These are phyloP conservation scores for Cyclopterus lumpus DNA, from an alignment of 2,797 vertebrate genomes.

Conservation along the genomic window DNA sequence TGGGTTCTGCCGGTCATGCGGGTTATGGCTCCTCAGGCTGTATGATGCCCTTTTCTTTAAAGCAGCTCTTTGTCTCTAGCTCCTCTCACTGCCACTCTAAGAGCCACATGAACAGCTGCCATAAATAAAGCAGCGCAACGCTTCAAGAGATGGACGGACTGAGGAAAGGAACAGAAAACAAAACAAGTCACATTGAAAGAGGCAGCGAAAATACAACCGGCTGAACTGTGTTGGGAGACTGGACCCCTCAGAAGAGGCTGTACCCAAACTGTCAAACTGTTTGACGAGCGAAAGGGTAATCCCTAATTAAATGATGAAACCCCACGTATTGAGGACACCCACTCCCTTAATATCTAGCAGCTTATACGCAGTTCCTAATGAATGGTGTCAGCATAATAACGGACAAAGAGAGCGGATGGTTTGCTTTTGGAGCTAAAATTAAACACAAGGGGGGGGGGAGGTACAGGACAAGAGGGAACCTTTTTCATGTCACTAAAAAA, in stretches of 20 bases:
- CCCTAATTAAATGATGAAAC: slow-evolving; percentile 70
- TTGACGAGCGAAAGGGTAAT: slow-evolving; percentile 77
- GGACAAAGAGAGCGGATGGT: slow-evolving; percentile 35
- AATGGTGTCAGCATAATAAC: slow-evolving; percentile 38
- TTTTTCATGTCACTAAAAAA: slow-evolving; percentile 4
- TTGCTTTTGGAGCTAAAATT: slow-evolving; percentile 14
- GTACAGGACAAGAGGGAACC: slow-evolving; percentile 24
- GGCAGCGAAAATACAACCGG: neutral
- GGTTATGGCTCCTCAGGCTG: slow-evolving; percentile 61
- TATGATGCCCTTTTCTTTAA: slow-evolving; percentile 59
- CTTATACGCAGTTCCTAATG: slow-evolving; percentile 50
- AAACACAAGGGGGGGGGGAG: neutral
- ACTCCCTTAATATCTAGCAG: slow-evolving; percentile 49
- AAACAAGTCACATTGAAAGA: slow-evolving; percentile 6
- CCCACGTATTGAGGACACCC: slow-evolving; percentile 63
- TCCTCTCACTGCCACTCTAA: slow-evolving; percentile 35
- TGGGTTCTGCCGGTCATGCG: slow-evolving; percentile 54
- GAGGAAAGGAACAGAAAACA: slow-evolving; percentile 25
- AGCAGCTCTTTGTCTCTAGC: slow-evolving; percentile 65
- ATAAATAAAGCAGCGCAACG: slow-evolving; percentile 52
- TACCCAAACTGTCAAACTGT: slow-evolving; percentile 76
- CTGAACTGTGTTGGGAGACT: slow-evolving; percentile 46
- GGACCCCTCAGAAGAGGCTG: slow-evolving; percentile 57
- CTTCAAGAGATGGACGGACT: slow-evolving; percentile 21
- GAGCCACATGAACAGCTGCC: slow-evolving; percentile 41